phyloP scores from a whole-genome alignment of 1,140 invertebrate species.

The Neodiprion pinetum region DNA sequence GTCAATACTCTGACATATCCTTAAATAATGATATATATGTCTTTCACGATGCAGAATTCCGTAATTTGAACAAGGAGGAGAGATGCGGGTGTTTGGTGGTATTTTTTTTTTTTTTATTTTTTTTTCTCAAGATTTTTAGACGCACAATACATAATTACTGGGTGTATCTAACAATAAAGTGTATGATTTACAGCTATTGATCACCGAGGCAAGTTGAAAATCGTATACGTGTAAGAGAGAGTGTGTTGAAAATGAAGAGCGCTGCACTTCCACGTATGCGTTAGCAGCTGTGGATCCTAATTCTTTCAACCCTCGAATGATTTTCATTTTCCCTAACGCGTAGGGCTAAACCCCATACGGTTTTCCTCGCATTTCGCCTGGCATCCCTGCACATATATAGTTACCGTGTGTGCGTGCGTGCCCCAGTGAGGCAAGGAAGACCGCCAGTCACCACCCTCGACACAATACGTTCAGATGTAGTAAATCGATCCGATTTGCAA shows the following conservation, averaged over 20 bases:
- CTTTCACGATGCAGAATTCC: too few relatives aligned
- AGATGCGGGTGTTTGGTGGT: too few relatives aligned
- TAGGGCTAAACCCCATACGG: background rate
- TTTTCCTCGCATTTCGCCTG: background rate
- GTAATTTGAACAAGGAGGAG: too few relatives aligned
- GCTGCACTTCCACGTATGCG: background rate
- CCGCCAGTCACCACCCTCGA: background rate
- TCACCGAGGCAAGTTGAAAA: too few relatives aligned
- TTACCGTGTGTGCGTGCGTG: background rate
- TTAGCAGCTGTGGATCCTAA: background rate
- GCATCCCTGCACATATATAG: background rate
- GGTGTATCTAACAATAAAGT: too few relatives aligned
- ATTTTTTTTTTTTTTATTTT: too few relatives aligned
- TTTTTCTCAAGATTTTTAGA: too few relatives aligned
- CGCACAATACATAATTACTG: too few relatives aligned
- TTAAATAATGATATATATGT: too few relatives aligned
- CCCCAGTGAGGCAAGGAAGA: background rate
- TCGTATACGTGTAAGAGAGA: background rate
- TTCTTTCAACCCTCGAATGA: background rate
- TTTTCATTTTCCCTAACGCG: background rate
- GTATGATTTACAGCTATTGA: too few relatives aligned
- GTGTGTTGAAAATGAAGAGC: background rate
- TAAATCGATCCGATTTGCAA: too few relatives aligned
- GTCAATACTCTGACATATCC: too few relatives aligned
- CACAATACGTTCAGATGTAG: background rate